Evolutionary conservation across 1,140 invertebrate genomes (phyloP).

Genomic region (Paramacrobiotus metropolitanus): DNA sequence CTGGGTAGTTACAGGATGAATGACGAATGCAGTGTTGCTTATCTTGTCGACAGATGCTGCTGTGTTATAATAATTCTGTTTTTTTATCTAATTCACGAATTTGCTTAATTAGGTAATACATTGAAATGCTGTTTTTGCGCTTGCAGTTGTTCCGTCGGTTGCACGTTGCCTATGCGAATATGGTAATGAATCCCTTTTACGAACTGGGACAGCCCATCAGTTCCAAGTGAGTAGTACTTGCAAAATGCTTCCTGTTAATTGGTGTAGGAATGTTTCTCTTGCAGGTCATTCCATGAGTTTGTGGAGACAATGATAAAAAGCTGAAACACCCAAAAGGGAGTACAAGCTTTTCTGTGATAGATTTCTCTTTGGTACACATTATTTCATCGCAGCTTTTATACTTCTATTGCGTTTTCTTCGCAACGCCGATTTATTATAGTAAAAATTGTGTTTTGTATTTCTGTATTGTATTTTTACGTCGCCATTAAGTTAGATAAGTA

Average conservation of each 20-base stretch:
- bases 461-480: no score
- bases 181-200: conserved; percentile 83
- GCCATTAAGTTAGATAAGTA: no score
- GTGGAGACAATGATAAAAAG: background rate
- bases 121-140: conserved; percentile 1
- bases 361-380: no score
- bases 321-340: no score
- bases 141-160: conserved; percentile 60
- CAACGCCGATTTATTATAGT: no score
- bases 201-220: conserved; percentile 55
- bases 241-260: background rate
- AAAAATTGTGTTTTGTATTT: no score
- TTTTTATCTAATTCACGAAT: background rate
- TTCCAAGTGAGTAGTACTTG: conserved; percentile 38
- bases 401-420: no score
- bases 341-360: no score
- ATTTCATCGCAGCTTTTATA: no score
- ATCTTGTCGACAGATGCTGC: background rate
- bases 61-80: conserved; percentile 3
- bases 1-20: background rate
- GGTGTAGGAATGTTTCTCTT: background rate
- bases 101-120: background rate
- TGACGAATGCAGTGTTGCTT: background rate
- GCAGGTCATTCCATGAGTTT: background rate
- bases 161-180: conserved; percentile 68